These are phyloP conservation scores for Ceratina japonica DNA, from an alignment of 1,140 invertebrate species.

Conservation along the genomic window DNA sequence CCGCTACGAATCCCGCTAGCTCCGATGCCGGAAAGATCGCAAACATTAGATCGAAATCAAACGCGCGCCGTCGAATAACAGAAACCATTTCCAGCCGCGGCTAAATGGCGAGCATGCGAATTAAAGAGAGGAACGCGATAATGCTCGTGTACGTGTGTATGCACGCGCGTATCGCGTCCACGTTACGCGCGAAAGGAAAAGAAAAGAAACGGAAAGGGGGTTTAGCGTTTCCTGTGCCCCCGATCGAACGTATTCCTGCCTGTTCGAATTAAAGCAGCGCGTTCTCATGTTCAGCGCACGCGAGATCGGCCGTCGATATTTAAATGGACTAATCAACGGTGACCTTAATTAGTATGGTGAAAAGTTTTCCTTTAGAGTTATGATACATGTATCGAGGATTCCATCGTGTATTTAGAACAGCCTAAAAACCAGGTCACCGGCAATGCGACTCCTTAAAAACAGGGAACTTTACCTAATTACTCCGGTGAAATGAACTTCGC, in stretches of 20 bases:
- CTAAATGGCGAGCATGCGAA: constrained; percentile 27
- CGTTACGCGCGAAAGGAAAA: neutral
- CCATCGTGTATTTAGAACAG: neutral
- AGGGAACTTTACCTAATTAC: constrained; percentile 62
- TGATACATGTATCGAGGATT: neutral
- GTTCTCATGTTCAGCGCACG: too few relatives aligned
- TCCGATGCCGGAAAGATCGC: constrained; percentile 34
- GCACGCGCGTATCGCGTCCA: neutral
- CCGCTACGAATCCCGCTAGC: constrained; percentile 46
- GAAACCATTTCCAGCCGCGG: constrained; percentile 30
- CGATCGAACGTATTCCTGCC: constrained; percentile 14
- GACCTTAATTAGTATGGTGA: constrained; percentile 45
- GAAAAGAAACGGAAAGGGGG: neutral
- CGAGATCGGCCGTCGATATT: neutral
- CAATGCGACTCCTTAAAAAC: constrained; percentile 54
- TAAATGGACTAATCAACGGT: constrained; percentile 14
- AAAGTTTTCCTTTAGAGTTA: constrained; percentile 5
- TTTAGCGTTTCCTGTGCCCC: constrained; percentile 9
- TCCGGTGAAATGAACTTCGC: constrained; percentile 56
- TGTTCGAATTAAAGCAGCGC: neutral
- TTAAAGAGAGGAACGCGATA: constrained; percentile 34
- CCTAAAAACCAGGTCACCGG: constrained; percentile 49
- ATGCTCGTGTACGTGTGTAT: neutral
- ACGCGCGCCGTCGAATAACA: constrained; percentile 34
- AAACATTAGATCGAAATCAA: constrained; percentile 31